phyloP scores from a whole-genome alignment of 2,113 vertebrate species.

The Syngnathus scovelli region DNA sequence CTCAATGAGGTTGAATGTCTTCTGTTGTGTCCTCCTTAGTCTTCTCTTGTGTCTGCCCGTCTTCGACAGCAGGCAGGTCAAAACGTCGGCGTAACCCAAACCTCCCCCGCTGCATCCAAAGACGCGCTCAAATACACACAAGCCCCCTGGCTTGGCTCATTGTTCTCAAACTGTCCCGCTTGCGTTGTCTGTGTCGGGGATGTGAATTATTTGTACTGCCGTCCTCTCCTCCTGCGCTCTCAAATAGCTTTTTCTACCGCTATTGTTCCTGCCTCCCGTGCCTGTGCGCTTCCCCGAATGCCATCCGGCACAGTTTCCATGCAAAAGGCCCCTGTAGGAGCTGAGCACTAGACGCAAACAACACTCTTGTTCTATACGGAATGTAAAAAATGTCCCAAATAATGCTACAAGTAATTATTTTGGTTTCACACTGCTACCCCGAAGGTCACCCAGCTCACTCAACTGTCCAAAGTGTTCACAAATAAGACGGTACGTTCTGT shows the following conservation, averaged over 20 bases:
- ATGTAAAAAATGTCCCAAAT: background rate
- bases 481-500: conserved; percentile 52
- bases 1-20: conserved; percentile 37
- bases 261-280: conserved; percentile 52
- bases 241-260: conserved; percentile 52
- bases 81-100: conserved; percentile 33
- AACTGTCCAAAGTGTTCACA: conserved; percentile 61
- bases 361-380: background rate
- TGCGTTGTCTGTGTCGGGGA: conserved; percentile 55
- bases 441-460: conserved; percentile 49
- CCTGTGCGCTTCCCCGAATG: conserved; percentile 46
- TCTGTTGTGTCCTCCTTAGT: conserved; percentile 61
- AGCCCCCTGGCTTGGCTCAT: conserved; percentile 21
- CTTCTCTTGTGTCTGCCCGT: conserved; percentile 61
- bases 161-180: conserved; percentile 48
- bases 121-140: conserved; percentile 14
- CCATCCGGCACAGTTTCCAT: conserved; percentile 41
- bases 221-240: conserved; percentile 41
- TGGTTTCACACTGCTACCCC: conserved; percentile 35
- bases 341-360: conserved; percentile 4
- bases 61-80: conserved; percentile 68
- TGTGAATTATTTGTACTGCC: conserved; percentile 63
- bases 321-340: conserved; percentile 26
- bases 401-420: conserved; percentile 17
- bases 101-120: conserved; percentile 9